phyloP scores from a whole-genome alignment of 2,797 vertebrate genomes.

The Gymnoscopelus braueri region DNA sequence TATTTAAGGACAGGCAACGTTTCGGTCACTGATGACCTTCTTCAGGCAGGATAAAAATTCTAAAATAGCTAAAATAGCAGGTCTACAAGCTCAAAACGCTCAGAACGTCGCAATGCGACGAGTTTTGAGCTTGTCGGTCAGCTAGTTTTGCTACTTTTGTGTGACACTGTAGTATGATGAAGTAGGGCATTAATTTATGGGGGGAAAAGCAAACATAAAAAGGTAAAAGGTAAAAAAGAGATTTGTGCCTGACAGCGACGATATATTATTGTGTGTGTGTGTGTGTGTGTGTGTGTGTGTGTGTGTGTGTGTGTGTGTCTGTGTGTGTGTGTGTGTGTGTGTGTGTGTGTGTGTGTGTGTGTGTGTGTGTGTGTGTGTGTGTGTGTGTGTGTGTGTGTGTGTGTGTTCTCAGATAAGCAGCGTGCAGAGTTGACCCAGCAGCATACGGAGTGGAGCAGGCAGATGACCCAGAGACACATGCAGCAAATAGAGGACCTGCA shows the following conservation, averaged over 20 bases:
- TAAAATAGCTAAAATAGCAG: too few relatives aligned
- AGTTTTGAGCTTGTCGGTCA: too few relatives aligned
- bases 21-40: neutral
- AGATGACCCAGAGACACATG: constrained; percentile 88
- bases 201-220: neutral
- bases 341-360: constrained; percentile 11
- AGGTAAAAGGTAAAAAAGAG: neutral
- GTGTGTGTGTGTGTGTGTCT: constrained; percentile 25
- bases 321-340: constrained; percentile 23
- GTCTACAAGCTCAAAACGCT: too few relatives aligned
- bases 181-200: neutral
- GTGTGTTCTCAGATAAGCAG: constrained; percentile 82
- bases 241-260: too few relatives aligned
- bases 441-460: constrained; percentile 83
- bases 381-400: constrained; percentile 32
- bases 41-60: neutral
- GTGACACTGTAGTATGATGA: too few relatives aligned
- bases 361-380: constrained; percentile 14
- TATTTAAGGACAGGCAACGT: constrained; percentile 59
- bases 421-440: constrained; percentile 89
- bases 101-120: too few relatives aligned
- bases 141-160: too few relatives aligned
- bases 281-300: constrained; percentile 17
- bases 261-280: constrained; percentile 27
- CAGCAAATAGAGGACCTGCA: constrained; percentile 89